Evolutionary conservation across 2,888 invertebrate genomes (phyloP), one percentile per base, ranked within the genome.

Genomic region (Drosophila buzzatii): DNA sequence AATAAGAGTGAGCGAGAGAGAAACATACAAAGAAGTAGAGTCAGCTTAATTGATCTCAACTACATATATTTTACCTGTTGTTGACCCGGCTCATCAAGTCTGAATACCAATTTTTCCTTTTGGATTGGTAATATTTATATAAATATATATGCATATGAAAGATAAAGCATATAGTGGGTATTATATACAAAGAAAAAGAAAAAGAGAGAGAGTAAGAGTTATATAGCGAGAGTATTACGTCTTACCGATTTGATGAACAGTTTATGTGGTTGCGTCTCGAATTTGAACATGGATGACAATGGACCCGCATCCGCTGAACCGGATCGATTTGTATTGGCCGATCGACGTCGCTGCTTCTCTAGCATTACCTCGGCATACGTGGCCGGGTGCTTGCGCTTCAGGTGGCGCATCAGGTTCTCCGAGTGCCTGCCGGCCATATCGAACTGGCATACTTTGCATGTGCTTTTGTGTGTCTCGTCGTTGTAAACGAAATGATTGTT

Each of bases 321-420:
- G 59, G 65, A 62, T 66, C 74, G 65, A 33, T 60, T 59, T 12
- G 49, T 12, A 16, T 62, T 62, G 4, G 59, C 56, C 14, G 70
- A 57, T 59, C 71, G 75, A 0, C 73, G 73, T 1, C 53, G 64
- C 23, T 62, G 72, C 37, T 60, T 70, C 47, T 73, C 81, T 5
- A 69, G 35, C 58, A 80, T 60, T 3, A 86, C 81, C 27, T 55
- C 45, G 12, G 67, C 55, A 20, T 86, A 85, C 44, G 71, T 61
- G 31, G 57, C 23, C 8, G 73, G 72, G 20, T 82, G 82, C 35
- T 85, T 82, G 44, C 82, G 82, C 27, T 85, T 85, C 0, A 86
- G 71, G 31, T 82, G 82, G 14, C 82, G 77, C 82, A 85, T 73
- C 56, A 82, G 81, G 59, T 86, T 82, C 75, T 85, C 82, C 62